Evolutionary conservation across 30 jellyfish, hydroid and myxozoan species (phyloP).

Genomic region (Hydractinia echinata): DNA sequence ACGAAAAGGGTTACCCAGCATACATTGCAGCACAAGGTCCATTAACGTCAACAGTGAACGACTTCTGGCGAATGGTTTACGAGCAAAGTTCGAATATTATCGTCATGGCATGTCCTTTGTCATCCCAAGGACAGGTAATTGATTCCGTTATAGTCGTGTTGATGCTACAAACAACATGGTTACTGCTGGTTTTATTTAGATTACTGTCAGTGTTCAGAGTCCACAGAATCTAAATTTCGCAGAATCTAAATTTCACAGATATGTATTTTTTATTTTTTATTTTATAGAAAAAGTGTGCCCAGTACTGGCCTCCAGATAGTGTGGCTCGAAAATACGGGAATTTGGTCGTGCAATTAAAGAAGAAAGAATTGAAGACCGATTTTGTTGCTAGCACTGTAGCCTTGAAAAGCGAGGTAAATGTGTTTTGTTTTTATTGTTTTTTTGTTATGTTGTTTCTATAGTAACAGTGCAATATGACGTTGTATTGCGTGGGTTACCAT

Average conservation of each 20-base stretch:
- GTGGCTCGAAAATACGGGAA: conserved; percentile 47
- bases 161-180: background rate
- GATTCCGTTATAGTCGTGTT: background rate
- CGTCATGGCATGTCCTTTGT: conserved; percentile 64
- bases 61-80: conserved; percentile 66
- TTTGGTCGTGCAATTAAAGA: conserved; percentile 53
- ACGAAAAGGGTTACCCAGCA: conserved; percentile 5
- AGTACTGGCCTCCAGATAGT: conserved; percentile 85
- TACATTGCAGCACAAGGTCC: conserved; percentile 69
- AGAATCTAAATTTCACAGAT: background rate
- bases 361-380: conserved; percentile 66
- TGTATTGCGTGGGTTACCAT: background rate
- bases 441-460: background rate
- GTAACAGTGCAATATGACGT: background rate
- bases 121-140: conserved; percentile 46
- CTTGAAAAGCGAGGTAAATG: conserved; percentile 28
- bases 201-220: too few relatives aligned
- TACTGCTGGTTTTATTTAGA: background rate
- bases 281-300: conserved; percentile 63
- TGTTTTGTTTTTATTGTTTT: background rate
- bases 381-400: conserved; percentile 56
- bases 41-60: conserved; percentile 37
- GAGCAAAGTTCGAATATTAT: conserved; percentile 51
- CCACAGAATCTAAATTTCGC: too few relatives aligned
- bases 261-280: background rate